These are phyloP conservation scores for Heliconius sara DNA, from an alignment of 2,888 invertebrate genomes.

Conservation along the genomic window DNA sequence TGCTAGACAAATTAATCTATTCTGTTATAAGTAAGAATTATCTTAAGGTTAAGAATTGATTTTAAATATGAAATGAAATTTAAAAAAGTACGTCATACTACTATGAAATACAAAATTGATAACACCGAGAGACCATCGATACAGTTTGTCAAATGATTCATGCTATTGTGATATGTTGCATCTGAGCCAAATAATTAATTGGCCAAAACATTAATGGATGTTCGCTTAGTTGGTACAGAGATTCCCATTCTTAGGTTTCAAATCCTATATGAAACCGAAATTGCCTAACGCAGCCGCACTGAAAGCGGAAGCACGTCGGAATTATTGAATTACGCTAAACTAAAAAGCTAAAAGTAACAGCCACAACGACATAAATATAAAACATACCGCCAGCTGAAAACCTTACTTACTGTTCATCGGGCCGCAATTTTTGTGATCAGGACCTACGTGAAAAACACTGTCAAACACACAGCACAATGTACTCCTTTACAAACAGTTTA, in stretches of 20 bases:
- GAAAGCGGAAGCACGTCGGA: constrained; percentile 65
- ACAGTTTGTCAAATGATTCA: constrained; percentile 59
- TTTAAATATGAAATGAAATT: constrained; percentile 2
- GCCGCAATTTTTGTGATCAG: constrained; percentile 83
- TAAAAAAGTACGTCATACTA: constrained; percentile 27
- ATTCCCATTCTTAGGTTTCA: constrained; percentile 50
- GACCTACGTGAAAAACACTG: constrained; percentile 84
- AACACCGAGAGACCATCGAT: constrained; percentile 46
- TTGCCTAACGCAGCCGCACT: constrained; percentile 55
- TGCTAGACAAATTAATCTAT: constrained; percentile 57
- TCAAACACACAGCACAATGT: constrained; percentile 81
- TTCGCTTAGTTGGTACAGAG: constrained; percentile 54
- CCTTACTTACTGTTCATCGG: constrained; percentile 83
- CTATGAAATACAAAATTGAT: constrained; percentile 37
- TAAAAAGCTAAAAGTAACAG: constrained; percentile 76
- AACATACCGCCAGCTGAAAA: constrained; percentile 75
- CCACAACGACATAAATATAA: constrained; percentile 72
- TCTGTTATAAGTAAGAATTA: constrained; percentile 45
- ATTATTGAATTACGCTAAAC: constrained; percentile 55
- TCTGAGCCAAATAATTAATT: constrained; percentile 68
- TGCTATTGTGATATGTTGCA: constrained; percentile 59
- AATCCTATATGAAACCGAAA: constrained; percentile 51
- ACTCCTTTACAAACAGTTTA: constrained; percentile 63
- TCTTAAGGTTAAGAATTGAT: constrained; percentile 25
- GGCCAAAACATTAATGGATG: constrained; percentile 61